These are phyloP conservation scores for Brachionus angularis DNA, from an alignment of 1,140 invertebrate species.

Conservation along the genomic window DNA sequence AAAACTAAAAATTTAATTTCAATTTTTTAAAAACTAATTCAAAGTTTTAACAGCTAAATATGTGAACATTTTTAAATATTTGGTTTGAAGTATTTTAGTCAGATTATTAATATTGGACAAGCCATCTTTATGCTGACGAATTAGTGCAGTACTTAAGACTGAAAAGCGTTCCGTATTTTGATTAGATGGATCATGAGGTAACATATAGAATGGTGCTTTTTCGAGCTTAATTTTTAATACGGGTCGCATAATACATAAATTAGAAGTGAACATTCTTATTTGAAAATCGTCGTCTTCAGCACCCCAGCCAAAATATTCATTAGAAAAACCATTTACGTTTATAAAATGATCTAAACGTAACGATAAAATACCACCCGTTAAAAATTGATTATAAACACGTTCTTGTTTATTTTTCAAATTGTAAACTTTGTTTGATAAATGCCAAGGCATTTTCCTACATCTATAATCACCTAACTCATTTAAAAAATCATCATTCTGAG, in stretches of 20 bases:
- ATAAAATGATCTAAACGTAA: slow-evolving; percentile 38
- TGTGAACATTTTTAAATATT: slow-evolving; percentile 1
- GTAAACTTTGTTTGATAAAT: slow-evolving; percentile 26
- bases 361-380: slow-evolving; percentile 44
- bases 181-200: slow-evolving; percentile 9
- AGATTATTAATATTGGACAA: slow-evolving; percentile 31
- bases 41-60: slow-evolving; percentile 1
- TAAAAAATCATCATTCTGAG: slow-evolving; percentile 85
- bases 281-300: slow-evolving; percentile 76
- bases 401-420: slow-evolving; percentile 1
- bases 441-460: slow-evolving; percentile 41
- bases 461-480: slow-evolving; percentile 28
- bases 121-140: slow-evolving; percentile 4
- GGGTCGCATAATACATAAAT: slow-evolving; percentile 23
- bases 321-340: slow-evolving; percentile 45
- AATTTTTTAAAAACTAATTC: too few relatives aligned
- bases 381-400: slow-evolving; percentile 22
- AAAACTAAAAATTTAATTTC: too few relatives aligned
- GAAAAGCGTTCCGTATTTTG: slow-evolving; percentile 17
- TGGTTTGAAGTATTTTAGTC: not conserved
- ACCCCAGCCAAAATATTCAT: slow-evolving; percentile 50
- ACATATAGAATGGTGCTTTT: slow-evolving; percentile 27
- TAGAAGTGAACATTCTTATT: slow-evolving; percentile 45
- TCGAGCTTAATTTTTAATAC: not conserved
- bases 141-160: slow-evolving; percentile 1